A percentile compares a stretch with the other conserved stretches of the same genome.
Conservation (phyloP, 1,140 invertebrate species). For the Lucilia sericata region DNA sequence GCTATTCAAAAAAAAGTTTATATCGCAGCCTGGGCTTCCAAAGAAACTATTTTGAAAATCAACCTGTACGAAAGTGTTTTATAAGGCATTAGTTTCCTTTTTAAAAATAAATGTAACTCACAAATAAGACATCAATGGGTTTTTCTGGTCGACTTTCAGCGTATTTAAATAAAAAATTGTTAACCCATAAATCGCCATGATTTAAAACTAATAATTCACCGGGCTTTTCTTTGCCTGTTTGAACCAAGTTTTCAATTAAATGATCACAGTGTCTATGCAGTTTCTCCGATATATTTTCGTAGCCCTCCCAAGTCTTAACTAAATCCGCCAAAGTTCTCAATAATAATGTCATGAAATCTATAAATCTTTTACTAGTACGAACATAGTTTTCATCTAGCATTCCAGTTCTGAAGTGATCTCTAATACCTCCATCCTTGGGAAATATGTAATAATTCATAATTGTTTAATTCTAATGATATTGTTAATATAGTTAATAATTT, state of each 20-base stretch:
- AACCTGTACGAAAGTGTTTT: constrained; percentile 51
- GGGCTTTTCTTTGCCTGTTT: constrained; percentile 51
- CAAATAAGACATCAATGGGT: constrained; percentile 63
- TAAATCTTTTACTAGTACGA: constrained; percentile 60
- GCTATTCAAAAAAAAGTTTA: constrained; percentile 66
- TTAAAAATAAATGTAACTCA: constrained; percentile 49
- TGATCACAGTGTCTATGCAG: constrained; percentile 60
- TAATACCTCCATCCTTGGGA: constrained; percentile 52
- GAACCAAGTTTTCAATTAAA: constrained; percentile 60
- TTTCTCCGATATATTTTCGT: constrained; percentile 57
- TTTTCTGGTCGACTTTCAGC: constrained; percentile 55
- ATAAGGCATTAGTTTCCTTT: not conserved
- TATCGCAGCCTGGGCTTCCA: constrained; percentile 64
- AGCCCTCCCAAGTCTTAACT: constrained; percentile 59
- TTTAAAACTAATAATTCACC: constrained; percentile 66
- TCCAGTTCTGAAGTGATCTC: constrained; percentile 60
- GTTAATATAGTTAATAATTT: not conserved
- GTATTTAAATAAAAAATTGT: constrained; percentile 72
- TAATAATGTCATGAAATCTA: constrained; percentile 59
- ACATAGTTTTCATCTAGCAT: constrained; percentile 66
- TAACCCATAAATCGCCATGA: constrained; percentile 72
- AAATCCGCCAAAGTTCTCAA: constrained; percentile 57
- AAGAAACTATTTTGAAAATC: constrained; percentile 66
- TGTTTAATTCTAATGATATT: not conserved
- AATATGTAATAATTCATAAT: not conserved